A percentile compares a stretch with the other conserved stretches of the same genome.
Evolutionary conservation across 2,888 invertebrate species (phyloP).

Genomic region (Pseudoips prasinana): DNA sequence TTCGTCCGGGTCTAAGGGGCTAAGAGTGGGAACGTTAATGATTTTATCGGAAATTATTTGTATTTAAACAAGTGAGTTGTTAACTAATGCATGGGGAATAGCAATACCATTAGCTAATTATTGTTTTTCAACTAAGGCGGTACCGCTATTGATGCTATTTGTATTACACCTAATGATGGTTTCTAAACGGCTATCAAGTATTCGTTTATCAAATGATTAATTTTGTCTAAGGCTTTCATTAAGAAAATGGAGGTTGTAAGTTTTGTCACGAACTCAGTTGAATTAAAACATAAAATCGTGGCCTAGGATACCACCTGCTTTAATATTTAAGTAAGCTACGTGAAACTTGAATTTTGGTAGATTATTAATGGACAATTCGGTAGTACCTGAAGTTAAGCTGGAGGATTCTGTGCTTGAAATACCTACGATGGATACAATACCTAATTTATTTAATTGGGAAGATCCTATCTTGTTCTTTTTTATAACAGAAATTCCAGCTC

Average conservation of each 20-base stretch:
- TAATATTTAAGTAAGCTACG: constrained; percentile 12
- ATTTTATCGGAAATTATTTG: not conserved
- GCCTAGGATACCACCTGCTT: constrained; percentile 14
- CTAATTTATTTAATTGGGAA: constrained; percentile 1
- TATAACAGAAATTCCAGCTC: constrained; percentile 8
- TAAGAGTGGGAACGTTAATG: not conserved
- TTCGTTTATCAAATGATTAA: not conserved
- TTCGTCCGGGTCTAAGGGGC: not conserved
- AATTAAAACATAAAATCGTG: constrained; percentile 15
- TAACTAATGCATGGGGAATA: no score
- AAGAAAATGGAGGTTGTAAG: not conserved
- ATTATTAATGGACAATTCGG: constrained; percentile 8
- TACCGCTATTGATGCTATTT: no score
- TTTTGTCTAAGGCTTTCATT: constrained; percentile 1
- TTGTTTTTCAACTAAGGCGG: constrained; percentile 2
- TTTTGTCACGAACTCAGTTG: constrained; percentile 1
- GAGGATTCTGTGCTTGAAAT: constrained; percentile 4
- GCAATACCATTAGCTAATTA: not conserved
- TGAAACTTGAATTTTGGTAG: constrained; percentile 10
- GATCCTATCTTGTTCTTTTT: constrained; percentile 4
- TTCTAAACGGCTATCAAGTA: not conserved
- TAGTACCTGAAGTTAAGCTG: constrained; percentile 1
- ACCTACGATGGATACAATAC: constrained; percentile 3
- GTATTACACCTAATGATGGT: not conserved
- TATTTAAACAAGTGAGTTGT: constrained; percentile 2